These are phyloP conservation scores for Keiferia lycopersicella DNA, from an alignment of 2,888 invertebrate species.

Conservation along the genomic window DNA sequence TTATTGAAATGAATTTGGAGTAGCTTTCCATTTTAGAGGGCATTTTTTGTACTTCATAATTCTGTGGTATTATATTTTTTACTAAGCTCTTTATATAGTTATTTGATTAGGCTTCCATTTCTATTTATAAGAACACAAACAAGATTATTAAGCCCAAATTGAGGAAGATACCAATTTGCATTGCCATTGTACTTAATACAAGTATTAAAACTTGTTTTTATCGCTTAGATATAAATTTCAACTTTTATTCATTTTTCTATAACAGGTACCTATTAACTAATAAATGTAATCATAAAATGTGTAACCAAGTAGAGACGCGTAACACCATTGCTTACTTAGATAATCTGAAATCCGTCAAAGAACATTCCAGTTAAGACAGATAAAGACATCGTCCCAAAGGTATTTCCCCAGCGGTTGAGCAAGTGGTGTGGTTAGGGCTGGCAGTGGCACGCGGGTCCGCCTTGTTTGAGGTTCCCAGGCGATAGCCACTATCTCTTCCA, in stretches of 20 bases:
- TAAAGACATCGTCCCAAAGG: slow-evolving; percentile 36
- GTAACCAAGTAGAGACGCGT: not conserved
- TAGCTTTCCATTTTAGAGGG: slow-evolving; percentile 15
- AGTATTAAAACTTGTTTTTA: too few relatives aligned
- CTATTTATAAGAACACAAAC: too few relatives aligned
- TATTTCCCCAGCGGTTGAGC: slow-evolving; percentile 52
- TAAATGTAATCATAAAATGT: too few relatives aligned
- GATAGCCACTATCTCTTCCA: slow-evolving; percentile 78
- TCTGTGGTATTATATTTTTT: too few relatives aligned
- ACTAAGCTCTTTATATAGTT: too few relatives aligned
- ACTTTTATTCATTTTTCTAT: too few relatives aligned
- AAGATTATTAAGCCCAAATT: too few relatives aligned
- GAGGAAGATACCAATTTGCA: too few relatives aligned
- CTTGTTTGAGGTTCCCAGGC: slow-evolving; percentile 79
- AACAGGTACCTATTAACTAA: too few relatives aligned
- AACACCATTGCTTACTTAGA: not conserved
- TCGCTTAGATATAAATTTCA: too few relatives aligned
- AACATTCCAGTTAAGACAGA: slow-evolving; percentile 21
- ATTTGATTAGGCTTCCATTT: too few relatives aligned
- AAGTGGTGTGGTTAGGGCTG: slow-evolving; percentile 57
- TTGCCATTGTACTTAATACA: too few relatives aligned
- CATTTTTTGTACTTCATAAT: not conserved
- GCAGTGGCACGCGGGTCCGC: slow-evolving; percentile 67
- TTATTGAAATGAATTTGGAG: slow-evolving; percentile 12
- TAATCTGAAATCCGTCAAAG: not conserved